Evolutionary conservation across 2,888 invertebrate species (phyloP).

Genomic region (Lutraria lutraria): DNA sequence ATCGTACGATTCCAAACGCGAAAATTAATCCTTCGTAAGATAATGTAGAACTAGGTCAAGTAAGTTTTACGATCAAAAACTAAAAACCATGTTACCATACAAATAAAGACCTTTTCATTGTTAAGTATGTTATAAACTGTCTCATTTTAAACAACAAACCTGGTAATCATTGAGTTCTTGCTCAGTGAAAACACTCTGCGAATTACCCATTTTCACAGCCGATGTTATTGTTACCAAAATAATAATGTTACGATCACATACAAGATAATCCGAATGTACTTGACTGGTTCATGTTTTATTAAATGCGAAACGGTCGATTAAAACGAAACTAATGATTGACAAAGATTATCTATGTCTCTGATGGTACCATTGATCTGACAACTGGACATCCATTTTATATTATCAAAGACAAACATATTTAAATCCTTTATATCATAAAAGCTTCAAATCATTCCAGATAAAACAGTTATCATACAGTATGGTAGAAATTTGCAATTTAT

Average conservation of each 20-base stretch:
- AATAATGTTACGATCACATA: constrained; percentile 21
- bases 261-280: not conserved
- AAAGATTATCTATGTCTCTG: too few relatives aligned
- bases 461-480: too few relatives aligned
- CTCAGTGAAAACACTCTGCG: constrained; percentile 91
- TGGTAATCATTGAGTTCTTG: constrained; percentile 95
- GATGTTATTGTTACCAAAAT: constrained; percentile 54
- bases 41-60: not conserved
- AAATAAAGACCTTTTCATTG: not conserved
- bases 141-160: constrained; percentile 85
- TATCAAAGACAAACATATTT: too few relatives aligned
- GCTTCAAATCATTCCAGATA: too few relatives aligned
- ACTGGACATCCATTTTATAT: too few relatives aligned
- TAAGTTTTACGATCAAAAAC: not conserved
- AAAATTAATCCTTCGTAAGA: too few relatives aligned
- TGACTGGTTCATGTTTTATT: not conserved
- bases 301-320: not conserved
- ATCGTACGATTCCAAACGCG: too few relatives aligned
- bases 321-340: not conserved
- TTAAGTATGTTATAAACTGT: not conserved
- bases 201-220: constrained; percentile 79
- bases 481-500: too few relatives aligned
- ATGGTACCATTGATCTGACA: too few relatives aligned
- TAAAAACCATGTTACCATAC: not conserved
- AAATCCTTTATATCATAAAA: too few relatives aligned